Conservation (phyloP, 92 coral and sea anemone genomes). For the Palythoa heliodiscus region DNA sequence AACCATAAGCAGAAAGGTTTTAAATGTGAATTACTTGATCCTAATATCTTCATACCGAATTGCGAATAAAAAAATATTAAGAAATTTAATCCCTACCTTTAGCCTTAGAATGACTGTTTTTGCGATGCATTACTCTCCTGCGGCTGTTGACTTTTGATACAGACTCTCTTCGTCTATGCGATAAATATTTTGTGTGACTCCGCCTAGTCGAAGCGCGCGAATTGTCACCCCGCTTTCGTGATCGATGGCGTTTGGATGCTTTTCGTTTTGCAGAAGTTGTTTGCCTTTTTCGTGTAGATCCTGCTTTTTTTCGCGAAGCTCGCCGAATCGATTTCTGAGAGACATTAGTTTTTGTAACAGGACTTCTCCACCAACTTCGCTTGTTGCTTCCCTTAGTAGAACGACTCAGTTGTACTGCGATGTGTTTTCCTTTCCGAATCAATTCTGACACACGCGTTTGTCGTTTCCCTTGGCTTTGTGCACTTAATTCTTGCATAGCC, state of each 20-base stretch:
- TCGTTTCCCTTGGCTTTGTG: neutral
- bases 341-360: neutral
- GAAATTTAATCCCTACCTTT: neutral
- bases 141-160: neutral
- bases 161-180: neutral
- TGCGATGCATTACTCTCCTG: neutral
- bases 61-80: neutral
- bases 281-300: neutral
- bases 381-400: neutral
- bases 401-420: neutral
- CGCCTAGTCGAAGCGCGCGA: conserved; percentile 1
- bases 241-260: conserved; percentile 2
- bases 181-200: neutral
- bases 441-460: neutral
- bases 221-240: conserved; percentile 1
- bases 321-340: conserved; percentile 22
- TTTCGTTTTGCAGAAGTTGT: conserved; percentile 1
- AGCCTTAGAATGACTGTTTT: neutral
- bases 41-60: neutral
- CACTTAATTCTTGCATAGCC: neutral
- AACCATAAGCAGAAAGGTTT: neutral
- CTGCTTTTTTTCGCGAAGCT: conserved; percentile 27
- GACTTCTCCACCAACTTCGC: conserved; percentile 39
- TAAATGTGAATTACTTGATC: neutral
- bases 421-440: neutral